phyloP scores from a whole-genome alignment of 2,888 invertebrate genomes.

The Pycnomerus fuliginosus region DNA sequence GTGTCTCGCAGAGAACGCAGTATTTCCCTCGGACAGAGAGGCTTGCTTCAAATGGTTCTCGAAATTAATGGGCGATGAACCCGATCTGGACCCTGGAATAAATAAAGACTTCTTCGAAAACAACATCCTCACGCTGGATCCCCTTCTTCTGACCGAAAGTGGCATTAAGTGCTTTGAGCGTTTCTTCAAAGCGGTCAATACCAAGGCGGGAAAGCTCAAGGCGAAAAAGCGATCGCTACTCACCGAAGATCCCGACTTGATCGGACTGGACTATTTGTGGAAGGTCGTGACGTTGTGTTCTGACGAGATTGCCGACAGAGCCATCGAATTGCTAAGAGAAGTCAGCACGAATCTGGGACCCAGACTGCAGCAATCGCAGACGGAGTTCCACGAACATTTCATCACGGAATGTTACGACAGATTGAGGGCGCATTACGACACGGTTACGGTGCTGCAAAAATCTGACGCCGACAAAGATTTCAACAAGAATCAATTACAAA shows the following conservation, averaged over 20 bases:
- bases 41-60: constrained; percentile 99
- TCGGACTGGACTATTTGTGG: constrained; percentile 97
- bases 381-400: constrained; percentile 88
- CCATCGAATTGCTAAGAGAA: constrained; percentile 88
- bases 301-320: constrained; percentile 90
- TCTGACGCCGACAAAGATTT: constrained; percentile 56
- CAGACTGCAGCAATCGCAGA: constrained; percentile 71
- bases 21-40: constrained; percentile 89
- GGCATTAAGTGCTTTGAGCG: constrained; percentile 89
- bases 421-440: constrained; percentile 82
- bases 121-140: constrained; percentile 89
- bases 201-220: constrained; percentile 90
- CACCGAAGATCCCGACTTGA: constrained; percentile 92
- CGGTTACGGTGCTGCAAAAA: constrained; percentile 65
- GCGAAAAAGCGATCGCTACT: constrained; percentile 80
- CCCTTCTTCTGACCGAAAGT: constrained; percentile 87
- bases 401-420: constrained; percentile 91
- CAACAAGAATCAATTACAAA: constrained; percentile 51
- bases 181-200: constrained; percentile 93
- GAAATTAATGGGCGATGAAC: constrained; percentile 94
- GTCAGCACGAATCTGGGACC: constrained; percentile 93
- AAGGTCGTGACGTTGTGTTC: constrained; percentile 77
- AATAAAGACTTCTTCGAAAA: constrained; percentile 95
- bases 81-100: constrained; percentile 94
- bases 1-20: constrained; percentile 90